Base-by-base conservation (phyloP, 2,888 invertebrate species). In the Hirtodrosophila cameraria region DNA sequence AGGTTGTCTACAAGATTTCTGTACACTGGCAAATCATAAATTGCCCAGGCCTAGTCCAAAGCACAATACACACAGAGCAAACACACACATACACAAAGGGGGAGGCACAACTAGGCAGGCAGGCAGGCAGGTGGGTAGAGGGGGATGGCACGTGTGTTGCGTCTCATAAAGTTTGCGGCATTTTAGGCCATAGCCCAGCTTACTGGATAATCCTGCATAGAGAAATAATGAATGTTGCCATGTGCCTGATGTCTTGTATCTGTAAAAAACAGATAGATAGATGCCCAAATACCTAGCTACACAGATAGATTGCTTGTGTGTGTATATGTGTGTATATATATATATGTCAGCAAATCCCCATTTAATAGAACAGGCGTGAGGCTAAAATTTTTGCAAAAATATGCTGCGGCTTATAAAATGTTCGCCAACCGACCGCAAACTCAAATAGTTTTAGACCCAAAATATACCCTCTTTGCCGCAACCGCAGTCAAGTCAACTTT, bases 141-240 rank as follows among this genome's bases (percentile, higher is more conserved):
- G 9, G 8, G 16, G 27, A 15, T 13, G 69, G 70, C 84, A 83
- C 81, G 83, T 86, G 84, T 86, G 83, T 74, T 80, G 78, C 58
- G 75, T 75, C 77, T 71, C 81, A 86, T 86, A 86, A 83, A 83
- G 84, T 86, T 83, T 86, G 81, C 68, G 84, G 84, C 71, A 79
- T 77, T 82, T 83, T 82, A 82, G 85, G 81, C 86, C 75, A 55
- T 62, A 61, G 59, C 75, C 80, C 52, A 38, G 81, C 86, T 85
- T 82, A 85, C 72, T 66, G 25, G 62, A 60, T 85, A 82, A 85
- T 82, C 81, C 86, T 67, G 75, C 82, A 67, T 69, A 68, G 76
- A 82, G 76, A 72, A 76, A 76, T 82, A 82, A 82, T 82, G 81
- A 85, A 80, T 79, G 80, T 76, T 73, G 78, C 70, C 60, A 64